Evolutionary conservation across 1,140 invertebrate genomes (phyloP).

Genomic region (Danaus melanippus): DNA sequence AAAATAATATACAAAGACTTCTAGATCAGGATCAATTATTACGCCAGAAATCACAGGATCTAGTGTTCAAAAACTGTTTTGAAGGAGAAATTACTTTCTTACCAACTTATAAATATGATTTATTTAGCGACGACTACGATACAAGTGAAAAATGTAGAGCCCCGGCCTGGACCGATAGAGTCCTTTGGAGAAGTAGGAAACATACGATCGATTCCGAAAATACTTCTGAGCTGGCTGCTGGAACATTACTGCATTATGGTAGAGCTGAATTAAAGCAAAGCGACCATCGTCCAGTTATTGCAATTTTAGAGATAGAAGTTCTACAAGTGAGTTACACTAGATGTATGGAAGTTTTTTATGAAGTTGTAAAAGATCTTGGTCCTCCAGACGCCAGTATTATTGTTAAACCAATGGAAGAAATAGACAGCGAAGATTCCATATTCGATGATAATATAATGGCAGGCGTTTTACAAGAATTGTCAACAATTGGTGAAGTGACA

Average conservation of each 20-base stretch:
- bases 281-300: constrained; percentile 96
- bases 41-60: constrained; percentile 83
- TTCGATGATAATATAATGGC: constrained; percentile 82
- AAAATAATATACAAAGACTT: constrained; percentile 84
- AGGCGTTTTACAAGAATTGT: constrained; percentile 80
- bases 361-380: constrained; percentile 89
- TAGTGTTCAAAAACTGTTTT: constrained; percentile 95
- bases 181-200: constrained; percentile 90
- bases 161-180: constrained; percentile 98
- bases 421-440: constrained; percentile 66
- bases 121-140: constrained; percentile 99
- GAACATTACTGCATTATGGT: constrained; percentile 91
- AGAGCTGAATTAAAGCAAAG: constrained; percentile 96
- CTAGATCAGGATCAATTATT: constrained; percentile 92
- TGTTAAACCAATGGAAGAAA: constrained; percentile 74
- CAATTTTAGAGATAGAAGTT: constrained; percentile 90
- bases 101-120: constrained; percentile 99
- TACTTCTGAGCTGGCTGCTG: constrained; percentile 79
- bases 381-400: constrained; percentile 97
- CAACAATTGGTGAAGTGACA: constrained; percentile 87
- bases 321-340: constrained; percentile 82
- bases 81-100: constrained; percentile 95
- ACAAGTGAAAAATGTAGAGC: constrained; percentile 98
- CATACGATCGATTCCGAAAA: constrained; percentile 78
- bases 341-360: constrained; percentile 83